Conservation (phyloP, 2,113 vertebrate genomes). For the Poecilia latipinna region DNA sequence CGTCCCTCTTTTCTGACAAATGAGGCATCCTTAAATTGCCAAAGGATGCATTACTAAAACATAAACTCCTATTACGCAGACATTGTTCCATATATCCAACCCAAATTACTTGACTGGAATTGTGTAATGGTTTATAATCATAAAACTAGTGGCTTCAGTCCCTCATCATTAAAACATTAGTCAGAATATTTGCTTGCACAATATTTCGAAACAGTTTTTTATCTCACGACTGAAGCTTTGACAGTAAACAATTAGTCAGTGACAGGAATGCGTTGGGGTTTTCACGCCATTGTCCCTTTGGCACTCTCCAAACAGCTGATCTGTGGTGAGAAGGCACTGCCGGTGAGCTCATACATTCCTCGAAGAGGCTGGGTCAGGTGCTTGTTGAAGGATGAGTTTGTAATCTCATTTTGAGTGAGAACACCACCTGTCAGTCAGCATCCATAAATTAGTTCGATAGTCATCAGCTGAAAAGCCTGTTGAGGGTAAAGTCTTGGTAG, state of each 20-base stretch:
- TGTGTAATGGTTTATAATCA: conserved; percentile 14
- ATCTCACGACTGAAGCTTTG: background rate
- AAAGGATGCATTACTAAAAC: conserved; percentile 38
- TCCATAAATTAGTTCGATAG: conserved; percentile 47
- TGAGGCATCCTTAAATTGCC: conserved; percentile 33
- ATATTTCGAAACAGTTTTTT: conserved; percentile 9
- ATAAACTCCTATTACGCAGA: conserved; percentile 13
- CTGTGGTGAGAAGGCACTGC: background rate
- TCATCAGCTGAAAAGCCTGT: conserved; percentile 6
- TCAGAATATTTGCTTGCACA: conserved; percentile 1
- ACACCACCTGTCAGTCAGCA: conserved; percentile 50
- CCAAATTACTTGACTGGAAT: background rate
- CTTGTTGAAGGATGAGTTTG: conserved; percentile 46
- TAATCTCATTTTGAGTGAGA: conserved; percentile 46
- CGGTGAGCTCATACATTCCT: conserved; percentile 65
- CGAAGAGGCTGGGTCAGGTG: conserved; percentile 29
- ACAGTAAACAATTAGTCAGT: conserved; percentile 59
- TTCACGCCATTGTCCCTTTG: conserved; percentile 43
- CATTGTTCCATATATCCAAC: background rate
- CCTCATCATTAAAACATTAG: conserved; percentile 2
- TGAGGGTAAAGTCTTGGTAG: conserved; percentile 8
- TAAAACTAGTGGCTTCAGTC: conserved; percentile 10
- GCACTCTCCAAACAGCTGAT: conserved; percentile 5
- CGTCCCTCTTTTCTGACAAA: conserved; percentile 39
- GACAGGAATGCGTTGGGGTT: conserved; percentile 25